phyloP scores from a whole-genome alignment of 1,140 invertebrate species.

The Hirudo medicinalis region DNA sequence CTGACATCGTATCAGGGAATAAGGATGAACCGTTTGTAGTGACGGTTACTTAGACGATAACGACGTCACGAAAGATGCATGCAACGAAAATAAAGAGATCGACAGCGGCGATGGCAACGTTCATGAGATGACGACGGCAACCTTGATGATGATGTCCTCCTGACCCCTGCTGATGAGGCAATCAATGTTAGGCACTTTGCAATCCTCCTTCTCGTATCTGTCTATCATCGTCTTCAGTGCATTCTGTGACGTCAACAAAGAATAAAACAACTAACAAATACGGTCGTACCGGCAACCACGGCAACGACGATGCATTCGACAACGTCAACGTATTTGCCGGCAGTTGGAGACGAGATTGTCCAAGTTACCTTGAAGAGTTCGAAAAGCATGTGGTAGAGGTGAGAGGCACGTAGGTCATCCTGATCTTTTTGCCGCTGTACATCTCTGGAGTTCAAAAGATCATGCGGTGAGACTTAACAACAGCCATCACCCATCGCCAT shows the following conservation, averaged over 20 bases:
- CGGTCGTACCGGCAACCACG: neutral
- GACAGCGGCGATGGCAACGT: too few species aligned
- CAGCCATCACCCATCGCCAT: too few species aligned
- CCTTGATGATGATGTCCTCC: constrained; percentile 92
- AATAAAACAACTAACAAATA: neutral
- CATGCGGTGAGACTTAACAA: too few species aligned
- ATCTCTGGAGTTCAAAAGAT: neutral
- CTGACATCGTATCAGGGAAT: too few species aligned
- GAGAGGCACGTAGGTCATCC: constrained; percentile 69
- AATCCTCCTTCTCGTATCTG: constrained; percentile 51
- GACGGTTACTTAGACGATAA: neutral
- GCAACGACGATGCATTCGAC: neutral
- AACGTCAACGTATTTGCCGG: neutral
- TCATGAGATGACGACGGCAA: too few species aligned
- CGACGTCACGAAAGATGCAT: neutral
- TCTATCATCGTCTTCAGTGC: constrained; percentile 92
- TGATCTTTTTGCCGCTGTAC: neutral
- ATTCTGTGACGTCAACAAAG: constrained; percentile 48
- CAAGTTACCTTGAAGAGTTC: constrained; percentile 71
- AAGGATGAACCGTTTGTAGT: neutral
- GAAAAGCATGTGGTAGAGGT: constrained; percentile 96
- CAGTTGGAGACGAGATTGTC: neutral
- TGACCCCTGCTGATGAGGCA: constrained; percentile 73
- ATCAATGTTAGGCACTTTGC: constrained; percentile 66
- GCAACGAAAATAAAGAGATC: too few species aligned